Percentiles rank a stretch among this genome's conserved stretches.
Conservation (phyloP, 1,140 invertebrate genomes). For the Solenopsis fugax region DNA sequence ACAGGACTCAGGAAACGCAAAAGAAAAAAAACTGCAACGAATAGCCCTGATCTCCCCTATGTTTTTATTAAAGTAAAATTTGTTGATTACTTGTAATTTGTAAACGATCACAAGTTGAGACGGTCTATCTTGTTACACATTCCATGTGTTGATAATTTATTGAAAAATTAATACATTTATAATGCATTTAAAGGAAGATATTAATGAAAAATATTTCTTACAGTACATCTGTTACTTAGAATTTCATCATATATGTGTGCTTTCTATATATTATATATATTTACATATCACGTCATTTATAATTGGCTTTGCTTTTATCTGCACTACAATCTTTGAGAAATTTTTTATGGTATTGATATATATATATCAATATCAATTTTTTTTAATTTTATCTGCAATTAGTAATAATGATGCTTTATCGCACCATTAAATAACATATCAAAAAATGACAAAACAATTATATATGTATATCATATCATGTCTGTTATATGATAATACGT, state of each 20-base stretch:
- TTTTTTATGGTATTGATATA: slow-evolving; percentile 9
- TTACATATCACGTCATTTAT: not conserved
- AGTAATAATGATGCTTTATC: not conserved
- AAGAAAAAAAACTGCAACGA: too few species aligned
- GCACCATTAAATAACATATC: not conserved
- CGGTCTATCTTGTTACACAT: slow-evolving; percentile 14
- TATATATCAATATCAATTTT: not conserved
- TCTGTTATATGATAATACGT: slow-evolving; percentile 3
- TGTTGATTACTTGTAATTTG: slow-evolving; percentile 19
- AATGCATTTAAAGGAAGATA: slow-evolving; percentile 20
- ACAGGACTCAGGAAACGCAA: too few species aligned
- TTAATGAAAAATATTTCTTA: slow-evolving; percentile 12
- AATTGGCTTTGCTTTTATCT: slow-evolving; percentile 25
- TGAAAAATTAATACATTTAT: slow-evolving; percentile 33
- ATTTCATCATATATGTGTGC: slow-evolving; percentile 3
- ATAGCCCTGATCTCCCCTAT: too few species aligned
- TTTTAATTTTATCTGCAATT: slow-evolving; percentile 4
- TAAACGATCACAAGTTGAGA: slow-evolving; percentile 33
- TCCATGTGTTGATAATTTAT: slow-evolving; percentile 19
- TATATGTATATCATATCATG: not conserved
- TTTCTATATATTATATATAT: slow-evolving; percentile 3
- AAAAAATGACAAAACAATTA: not conserved
- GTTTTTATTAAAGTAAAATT: slow-evolving; percentile 21
- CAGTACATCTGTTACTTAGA: not conserved
- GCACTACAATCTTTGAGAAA: not conserved